A percentile compares a stretch with the other conserved stretches of the same genome.
Evolutionary conservation across 2,797 vertebrate genomes (phyloP).

Genomic region (Pseudomugil gertrudae): DNA sequence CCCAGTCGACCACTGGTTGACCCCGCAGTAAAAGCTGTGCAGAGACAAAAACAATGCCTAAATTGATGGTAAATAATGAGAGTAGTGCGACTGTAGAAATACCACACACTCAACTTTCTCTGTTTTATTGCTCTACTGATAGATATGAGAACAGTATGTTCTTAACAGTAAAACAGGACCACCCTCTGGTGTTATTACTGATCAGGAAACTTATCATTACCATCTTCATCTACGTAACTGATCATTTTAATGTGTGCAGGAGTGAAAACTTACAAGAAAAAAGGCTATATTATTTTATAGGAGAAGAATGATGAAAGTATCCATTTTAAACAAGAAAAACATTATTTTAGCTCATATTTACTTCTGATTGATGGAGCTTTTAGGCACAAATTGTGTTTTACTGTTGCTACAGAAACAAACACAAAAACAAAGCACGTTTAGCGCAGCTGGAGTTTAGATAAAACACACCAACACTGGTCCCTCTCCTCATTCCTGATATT

Average conservation of each 20-base stretch:
- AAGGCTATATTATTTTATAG: no score
- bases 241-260: no score
- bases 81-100: neutral
- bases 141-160: slow-evolving; percentile 38
- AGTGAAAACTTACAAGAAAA: neutral
- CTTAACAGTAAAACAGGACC: slow-evolving; percentile 16
- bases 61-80: no score
- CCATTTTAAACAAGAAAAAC: no score
- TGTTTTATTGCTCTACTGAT: slow-evolving; percentile 1
- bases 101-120: slow-evolving; percentile 22
- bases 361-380: neutral
- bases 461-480: neutral
- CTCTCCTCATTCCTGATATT: neutral
- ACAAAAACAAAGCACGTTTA: slow-evolving; percentile 13
- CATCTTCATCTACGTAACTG: no score
- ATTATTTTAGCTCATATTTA: neutral
- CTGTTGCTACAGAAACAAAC: slow-evolving; percentile 4
- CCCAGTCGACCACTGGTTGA: slow-evolving; percentile 11
- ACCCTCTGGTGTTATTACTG: neutral
- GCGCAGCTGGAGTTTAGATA: neutral
- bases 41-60: no score
- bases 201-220: neutral
- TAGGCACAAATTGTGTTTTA: slow-evolving; percentile 1
- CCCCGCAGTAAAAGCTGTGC: slow-evolving; percentile 3
- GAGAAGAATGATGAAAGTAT: no score